Evolutionary conservation across 30 jellyfish, hydroid and myxozoan species (phyloP), one percentile per base, ranked within the genome.

Genomic region (Pseudorhiza aurosa): DNA sequence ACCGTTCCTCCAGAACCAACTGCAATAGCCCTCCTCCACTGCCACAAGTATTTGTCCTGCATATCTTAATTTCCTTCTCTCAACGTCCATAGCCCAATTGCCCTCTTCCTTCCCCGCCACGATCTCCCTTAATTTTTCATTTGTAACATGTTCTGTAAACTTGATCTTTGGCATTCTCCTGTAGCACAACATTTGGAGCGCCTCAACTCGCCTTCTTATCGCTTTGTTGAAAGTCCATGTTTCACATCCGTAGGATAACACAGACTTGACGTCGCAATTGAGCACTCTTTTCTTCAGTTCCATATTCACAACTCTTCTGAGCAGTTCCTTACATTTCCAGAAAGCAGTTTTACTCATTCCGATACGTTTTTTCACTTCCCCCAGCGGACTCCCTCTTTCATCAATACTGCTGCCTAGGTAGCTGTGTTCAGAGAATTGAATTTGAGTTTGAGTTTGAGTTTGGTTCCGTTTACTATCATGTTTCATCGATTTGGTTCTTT

Each of bases 11-110:
- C 72, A 69, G 14, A n/a, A 69, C 45, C 17, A 36, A 19, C 15
- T 44, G 72, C 29, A 69, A n/a, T 36, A 69, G 17, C 21, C 45
- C 45, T 2, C 83, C 83, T 35, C 83, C 26, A 22, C 73, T 36
- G 21, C 83, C 83, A 35, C 83, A 35, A 44, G 11, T 2, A 69
- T 30, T 21, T 69, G 83, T 9, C 83, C 83, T 36, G 72, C 72
- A 69, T 17, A 44, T 25, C 45, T 44, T n/a, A 44, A 24, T 44
- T 69, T 69, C 31, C 83, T 69, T 5, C 40, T 69, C 26, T 39
- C 72, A n/a, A 69, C 5, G 31, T 36, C 45, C 11, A 24, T 30
- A 22, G 42, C 8, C 58, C 56, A 35, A 27, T 18, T 64, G 10
- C 36, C n/a, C 12, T 29, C 42, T 8, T 15, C 30, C n/a, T n/a